These are phyloP conservation scores for Anadara kagoshimensis DNA, from an alignment of 1,140 invertebrate species.

Conservation along the genomic window DNA sequence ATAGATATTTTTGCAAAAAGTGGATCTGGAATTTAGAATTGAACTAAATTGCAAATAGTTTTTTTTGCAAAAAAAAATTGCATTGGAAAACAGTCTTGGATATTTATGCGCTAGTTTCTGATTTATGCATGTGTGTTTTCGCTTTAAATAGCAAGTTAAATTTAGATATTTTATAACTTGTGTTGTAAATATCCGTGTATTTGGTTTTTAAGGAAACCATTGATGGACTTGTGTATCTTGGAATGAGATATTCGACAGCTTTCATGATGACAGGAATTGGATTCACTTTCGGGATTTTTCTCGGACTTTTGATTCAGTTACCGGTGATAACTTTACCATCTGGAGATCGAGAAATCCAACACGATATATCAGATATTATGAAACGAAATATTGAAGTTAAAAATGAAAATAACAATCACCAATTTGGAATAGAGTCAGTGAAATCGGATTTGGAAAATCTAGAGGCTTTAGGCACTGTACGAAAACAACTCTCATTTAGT, in stretches of 20 bases:
- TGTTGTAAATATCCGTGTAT: too few species aligned
- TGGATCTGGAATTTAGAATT: too few species aligned
- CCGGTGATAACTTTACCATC: slow-evolving; percentile 54
- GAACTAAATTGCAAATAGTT: too few species aligned
- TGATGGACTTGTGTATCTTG: slow-evolving; percentile 2
- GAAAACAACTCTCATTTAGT: slow-evolving; percentile 36
- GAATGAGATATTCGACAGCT: slow-evolving; percentile 53
- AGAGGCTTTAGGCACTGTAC: slow-evolving; percentile 19
- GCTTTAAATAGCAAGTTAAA: too few species aligned
- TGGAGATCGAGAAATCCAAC: slow-evolving; percentile 4
- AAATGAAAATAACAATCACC: neutral
- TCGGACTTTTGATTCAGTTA: slow-evolving; percentile 66
- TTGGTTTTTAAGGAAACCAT: too few species aligned
- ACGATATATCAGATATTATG: neutral
- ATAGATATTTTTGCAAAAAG: too few species aligned
- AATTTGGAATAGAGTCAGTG: neutral
- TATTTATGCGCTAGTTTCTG: too few species aligned
- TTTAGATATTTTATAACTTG: too few species aligned
- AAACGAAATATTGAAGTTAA: neutral
- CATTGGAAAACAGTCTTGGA: too few species aligned
- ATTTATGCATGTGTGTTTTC: too few species aligned
- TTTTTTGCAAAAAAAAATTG: too few species aligned
- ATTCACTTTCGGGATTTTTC: slow-evolving; percentile 64
- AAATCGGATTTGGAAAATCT: slow-evolving; percentile 16
- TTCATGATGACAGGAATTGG: slow-evolving; percentile 65